Conservation (phyloP, 2,797 vertebrate species). For the Coreius guichenoti region DNA sequence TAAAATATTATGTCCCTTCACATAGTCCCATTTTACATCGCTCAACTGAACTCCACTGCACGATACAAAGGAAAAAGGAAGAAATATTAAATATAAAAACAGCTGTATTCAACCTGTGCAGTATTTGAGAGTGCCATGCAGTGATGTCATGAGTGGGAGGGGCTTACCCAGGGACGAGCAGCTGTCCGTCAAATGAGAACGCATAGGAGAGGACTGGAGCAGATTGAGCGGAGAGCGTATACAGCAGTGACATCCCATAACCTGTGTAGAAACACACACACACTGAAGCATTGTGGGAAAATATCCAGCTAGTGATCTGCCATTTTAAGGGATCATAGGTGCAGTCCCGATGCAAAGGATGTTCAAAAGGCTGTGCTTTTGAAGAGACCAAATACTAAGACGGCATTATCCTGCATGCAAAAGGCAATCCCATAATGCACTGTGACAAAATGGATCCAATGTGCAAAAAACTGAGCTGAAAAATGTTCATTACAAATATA, state of each 20-base stretch:
- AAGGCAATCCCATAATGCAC: neutral
- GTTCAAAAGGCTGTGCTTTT: neutral
- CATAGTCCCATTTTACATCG: neutral
- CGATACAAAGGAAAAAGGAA: neutral
- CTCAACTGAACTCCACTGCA: neutral
- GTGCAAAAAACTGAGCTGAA: neutral
- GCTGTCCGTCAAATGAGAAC: constrained; percentile 85
- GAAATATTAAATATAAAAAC: neutral
- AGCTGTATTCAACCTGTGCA: neutral
- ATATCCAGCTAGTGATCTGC: neutral
- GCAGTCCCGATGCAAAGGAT: neutral
- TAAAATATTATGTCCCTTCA: neutral
- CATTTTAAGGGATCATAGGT: neutral
- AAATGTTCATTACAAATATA: neutral
- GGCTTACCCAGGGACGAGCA: constrained; percentile 85
- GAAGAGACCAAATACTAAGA: neutral
- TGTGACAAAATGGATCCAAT: neutral
- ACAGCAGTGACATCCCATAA: constrained; percentile 77
- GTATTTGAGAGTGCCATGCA: neutral
- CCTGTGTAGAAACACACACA: constrained; percentile 68
- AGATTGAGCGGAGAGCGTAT: constrained; percentile 79
- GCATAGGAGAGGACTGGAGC: constrained; percentile 88
- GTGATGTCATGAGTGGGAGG: constrained; percentile 15
- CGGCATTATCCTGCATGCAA: neutral
- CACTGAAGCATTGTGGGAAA: constrained; percentile 8